These are phyloP conservation scores for Pseudochirops cupreus DNA, from an alignment of 2,797 vertebrate genomes.

Conservation along the genomic window DNA sequence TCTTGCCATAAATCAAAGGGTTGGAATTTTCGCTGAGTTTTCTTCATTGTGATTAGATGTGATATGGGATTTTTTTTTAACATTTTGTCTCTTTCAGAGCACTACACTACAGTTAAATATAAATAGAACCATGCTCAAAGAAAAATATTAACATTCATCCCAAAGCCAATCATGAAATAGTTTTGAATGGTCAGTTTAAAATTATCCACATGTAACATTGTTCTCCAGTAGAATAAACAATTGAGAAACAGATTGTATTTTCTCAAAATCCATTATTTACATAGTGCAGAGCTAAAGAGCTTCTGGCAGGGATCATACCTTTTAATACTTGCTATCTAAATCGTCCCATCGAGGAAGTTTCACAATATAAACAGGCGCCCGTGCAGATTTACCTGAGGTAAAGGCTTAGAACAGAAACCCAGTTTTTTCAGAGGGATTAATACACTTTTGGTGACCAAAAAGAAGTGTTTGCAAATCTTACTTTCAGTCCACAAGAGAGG, in stretches of 20 bases:
- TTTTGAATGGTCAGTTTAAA: slow-evolving; percentile 16
- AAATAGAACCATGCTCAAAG: neutral
- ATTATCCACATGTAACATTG: neutral
- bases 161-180: slow-evolving; percentile 33
- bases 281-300: neutral
- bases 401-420: neutral
- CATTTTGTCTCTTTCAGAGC: neutral
- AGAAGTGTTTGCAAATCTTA: neutral
- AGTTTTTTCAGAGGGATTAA: neutral
- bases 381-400: neutral
- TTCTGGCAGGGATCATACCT: neutral
- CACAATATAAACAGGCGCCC: neutral
- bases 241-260: neutral
- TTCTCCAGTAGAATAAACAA: slow-evolving; percentile 23
- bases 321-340: neutral
- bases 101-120: neutral
- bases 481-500: neutral
- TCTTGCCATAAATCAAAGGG: slow-evolving; percentile 43
- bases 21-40: neutral
- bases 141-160: slow-evolving; percentile 29
- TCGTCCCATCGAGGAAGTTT: neutral
- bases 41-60: slow-evolving; percentile 11
- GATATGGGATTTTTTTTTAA: neutral
- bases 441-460: neutral
- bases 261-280: neutral